Evolutionary conservation across 2,888 invertebrate species (phyloP).

Genomic region (Nomada hirtipes): DNA sequence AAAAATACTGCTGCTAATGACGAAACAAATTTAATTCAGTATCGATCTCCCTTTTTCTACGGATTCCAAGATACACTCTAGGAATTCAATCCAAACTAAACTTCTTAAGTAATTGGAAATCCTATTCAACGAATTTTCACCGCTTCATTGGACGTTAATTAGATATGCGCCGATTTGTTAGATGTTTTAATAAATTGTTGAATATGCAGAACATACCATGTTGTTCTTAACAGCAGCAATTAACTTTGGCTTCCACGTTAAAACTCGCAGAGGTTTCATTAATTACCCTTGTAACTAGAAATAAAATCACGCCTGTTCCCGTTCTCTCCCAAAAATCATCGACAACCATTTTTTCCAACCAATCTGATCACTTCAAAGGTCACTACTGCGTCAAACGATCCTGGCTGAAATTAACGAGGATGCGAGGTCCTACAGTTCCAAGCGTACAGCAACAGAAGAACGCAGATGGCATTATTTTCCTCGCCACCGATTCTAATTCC

Average conservation of each 20-base stretch:
- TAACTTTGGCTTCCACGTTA: too few species aligned
- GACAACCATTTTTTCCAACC: slow-evolving; percentile 9
- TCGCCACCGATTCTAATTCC: slow-evolving; percentile 38
- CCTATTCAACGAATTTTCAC: not conserved
- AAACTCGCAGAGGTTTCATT: too few species aligned
- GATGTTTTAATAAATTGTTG: not conserved
- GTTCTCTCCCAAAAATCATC: not conserved
- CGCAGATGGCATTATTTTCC: slow-evolving; percentile 34
- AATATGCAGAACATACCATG: not conserved
- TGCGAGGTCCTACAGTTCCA: slow-evolving; percentile 34
- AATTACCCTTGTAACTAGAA: too few species aligned
- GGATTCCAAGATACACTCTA: slow-evolving; percentile 2
- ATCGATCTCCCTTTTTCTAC: not conserved
- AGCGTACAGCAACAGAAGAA: slow-evolving; percentile 10
- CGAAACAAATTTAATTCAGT: slow-evolving; percentile 46
- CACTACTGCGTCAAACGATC: not conserved
- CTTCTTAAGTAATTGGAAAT: slow-evolving; percentile 2
- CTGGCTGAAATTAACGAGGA: slow-evolving; percentile 36
- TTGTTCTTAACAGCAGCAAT: too few species aligned
- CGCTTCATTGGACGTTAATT: not conserved
- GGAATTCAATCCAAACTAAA: slow-evolving; percentile 12
- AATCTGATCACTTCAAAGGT: too few species aligned
- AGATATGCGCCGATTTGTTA: too few species aligned
- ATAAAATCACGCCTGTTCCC: not conserved
- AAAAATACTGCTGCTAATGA: slow-evolving; percentile 49